Evolutionary conservation across 2,888 invertebrate species (phyloP).

Genomic region (Athalia cordata): DNA sequence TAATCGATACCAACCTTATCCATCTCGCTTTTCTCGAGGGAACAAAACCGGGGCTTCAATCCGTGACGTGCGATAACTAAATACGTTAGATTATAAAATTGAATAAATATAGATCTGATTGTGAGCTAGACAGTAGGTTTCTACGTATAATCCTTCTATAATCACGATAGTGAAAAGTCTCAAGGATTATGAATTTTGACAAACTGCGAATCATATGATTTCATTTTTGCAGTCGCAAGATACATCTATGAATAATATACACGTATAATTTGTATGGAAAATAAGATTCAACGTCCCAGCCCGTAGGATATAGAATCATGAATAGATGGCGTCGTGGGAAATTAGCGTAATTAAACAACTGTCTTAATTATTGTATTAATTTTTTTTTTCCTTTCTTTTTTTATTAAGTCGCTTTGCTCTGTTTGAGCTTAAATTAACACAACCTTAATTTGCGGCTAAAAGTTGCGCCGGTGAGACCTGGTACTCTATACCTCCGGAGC

Average conservation of each 20-base stretch:
- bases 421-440: conserved; percentile 33
- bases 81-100: not conserved
- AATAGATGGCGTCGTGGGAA: conserved; percentile 34
- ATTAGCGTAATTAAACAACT: conserved; percentile 22
- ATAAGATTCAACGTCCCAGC: too few relatives aligned
- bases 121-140: too few relatives aligned
- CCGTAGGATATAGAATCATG: not conserved
- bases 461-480: not conserved
- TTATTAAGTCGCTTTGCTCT: conserved; percentile 1
- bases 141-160: too few relatives aligned
- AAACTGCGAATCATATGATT: too few relatives aligned
- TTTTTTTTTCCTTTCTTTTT: too few relatives aligned
- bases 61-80: not conserved
- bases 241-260: too few relatives aligned
- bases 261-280: too few relatives aligned
- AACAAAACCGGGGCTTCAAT: conserved; percentile 19
- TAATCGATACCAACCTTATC: conserved; percentile 30
- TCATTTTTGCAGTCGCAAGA: too few relatives aligned
- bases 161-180: too few relatives aligned
- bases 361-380: conserved; percentile 31
- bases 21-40: not conserved
- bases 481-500: not conserved
- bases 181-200: too few relatives aligned
- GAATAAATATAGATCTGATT: too few relatives aligned
- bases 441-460: conserved; percentile 37